Percentiles rank a stretch among this genome's conserved stretches.
phyloP scores from a whole-genome alignment of 2,888 invertebrate species.

The Athalia circularis region DNA sequence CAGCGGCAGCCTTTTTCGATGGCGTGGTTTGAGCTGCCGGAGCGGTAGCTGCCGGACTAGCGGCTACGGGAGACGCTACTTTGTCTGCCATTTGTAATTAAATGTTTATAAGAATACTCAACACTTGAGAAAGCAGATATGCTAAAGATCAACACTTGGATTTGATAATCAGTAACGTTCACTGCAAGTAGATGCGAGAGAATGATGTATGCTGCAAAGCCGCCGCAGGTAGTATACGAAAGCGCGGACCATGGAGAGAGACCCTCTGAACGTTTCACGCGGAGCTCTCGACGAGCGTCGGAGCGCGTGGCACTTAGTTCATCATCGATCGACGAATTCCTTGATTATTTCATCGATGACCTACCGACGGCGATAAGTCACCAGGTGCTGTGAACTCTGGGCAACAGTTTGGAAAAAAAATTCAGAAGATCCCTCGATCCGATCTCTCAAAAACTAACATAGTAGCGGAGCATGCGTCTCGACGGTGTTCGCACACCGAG shows the following conservation, averaged over 20 bases:
- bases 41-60: conserved; percentile 18
- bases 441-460: neutral
- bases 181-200: conserved; percentile 23
- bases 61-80: conserved; percentile 32
- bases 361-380: conserved; percentile 19
- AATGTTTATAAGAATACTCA: neutral
- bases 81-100: conserved; percentile 30
- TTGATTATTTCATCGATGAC: conserved; percentile 13
- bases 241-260: conserved; percentile 49
- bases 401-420: neutral
- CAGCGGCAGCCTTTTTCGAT: conserved; percentile 25
- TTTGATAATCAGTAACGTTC: neutral
- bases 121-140: neutral
- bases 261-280: conserved; percentile 40
- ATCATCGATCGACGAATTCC: conserved; percentile 27
- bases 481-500: conserved; percentile 23
- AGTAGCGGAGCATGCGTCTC: conserved; percentile 37
- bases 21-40: conserved; percentile 28
- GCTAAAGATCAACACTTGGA: neutral
- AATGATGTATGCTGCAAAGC: neutral
- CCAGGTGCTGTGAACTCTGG: conserved; percentile 35
- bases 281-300: conserved; percentile 27
- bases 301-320: conserved; percentile 24
- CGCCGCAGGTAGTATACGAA: conserved; percentile 8
- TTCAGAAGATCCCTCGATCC: neutral